These are phyloP conservation scores for Palythoa heliodiscus DNA, from an alignment of 92 coral and sea anemone species.

Conservation along the genomic window DNA sequence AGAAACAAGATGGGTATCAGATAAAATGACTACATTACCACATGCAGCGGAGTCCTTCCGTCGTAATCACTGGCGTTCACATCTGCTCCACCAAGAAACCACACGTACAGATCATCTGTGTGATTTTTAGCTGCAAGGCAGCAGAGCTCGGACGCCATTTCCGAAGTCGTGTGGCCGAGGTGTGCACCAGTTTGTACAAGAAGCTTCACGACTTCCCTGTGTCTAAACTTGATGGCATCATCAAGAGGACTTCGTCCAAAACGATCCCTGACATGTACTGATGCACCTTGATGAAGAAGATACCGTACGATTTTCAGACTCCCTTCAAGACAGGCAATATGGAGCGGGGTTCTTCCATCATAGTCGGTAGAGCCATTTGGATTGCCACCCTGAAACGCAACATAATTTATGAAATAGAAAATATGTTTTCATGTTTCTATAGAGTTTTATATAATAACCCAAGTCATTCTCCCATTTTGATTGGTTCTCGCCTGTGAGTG, in stretches of 20 bases:
- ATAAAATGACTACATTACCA: slow-evolving; percentile 52
- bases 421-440: too few relatives aligned
- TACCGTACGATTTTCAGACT: slow-evolving; percentile 71
- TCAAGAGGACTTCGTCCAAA: slow-evolving; percentile 84
- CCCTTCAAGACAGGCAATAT: slow-evolving; percentile 89
- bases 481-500: too few relatives aligned
- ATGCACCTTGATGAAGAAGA: slow-evolving; percentile 83
- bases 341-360: slow-evolving; percentile 94
- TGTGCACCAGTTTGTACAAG: slow-evolving; percentile 79
- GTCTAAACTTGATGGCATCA: slow-evolving; percentile 85
- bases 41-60: slow-evolving; percentile 94
- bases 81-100: slow-evolving; percentile 86
- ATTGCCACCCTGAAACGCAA: slow-evolving; percentile 70
- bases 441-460: too few relatives aligned
- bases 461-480: too few relatives aligned
- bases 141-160: slow-evolving; percentile 88
- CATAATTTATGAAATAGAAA: too few relatives aligned
- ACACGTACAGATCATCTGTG: slow-evolving; percentile 72
- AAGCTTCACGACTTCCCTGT: slow-evolving; percentile 72
- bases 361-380: slow-evolving; percentile 80
- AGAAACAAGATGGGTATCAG: too few relatives aligned
- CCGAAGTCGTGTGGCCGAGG: slow-evolving; percentile 63
- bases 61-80: slow-evolving; percentile 81
- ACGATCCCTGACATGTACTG: slow-evolving; percentile 83
- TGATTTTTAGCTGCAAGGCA: slow-evolving; percentile 87